phyloP scores from a whole-genome alignment of 2,888 invertebrate species.

The Thymelicus lineola region DNA sequence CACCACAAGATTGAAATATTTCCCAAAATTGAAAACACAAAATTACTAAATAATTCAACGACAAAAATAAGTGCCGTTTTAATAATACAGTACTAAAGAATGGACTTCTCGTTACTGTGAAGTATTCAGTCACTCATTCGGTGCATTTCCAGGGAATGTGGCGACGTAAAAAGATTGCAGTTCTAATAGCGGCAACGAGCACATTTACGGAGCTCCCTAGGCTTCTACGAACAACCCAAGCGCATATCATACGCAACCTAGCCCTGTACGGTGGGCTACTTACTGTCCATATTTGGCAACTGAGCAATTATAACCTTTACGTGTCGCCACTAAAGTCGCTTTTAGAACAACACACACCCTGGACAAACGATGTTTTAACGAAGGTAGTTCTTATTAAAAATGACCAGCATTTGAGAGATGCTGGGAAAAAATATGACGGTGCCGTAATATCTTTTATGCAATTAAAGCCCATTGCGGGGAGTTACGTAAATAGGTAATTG shows the following conservation, averaged over 20 bases:
- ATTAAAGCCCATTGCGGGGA: constrained; percentile 38
- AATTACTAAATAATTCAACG: background rate
- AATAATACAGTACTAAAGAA: constrained; percentile 10
- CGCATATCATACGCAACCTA: constrained; percentile 43
- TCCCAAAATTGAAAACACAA: background rate
- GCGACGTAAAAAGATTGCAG: constrained; percentile 50
- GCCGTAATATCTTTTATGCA: constrained; percentile 42
- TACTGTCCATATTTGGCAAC: constrained; percentile 16
- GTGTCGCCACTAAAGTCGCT: background rate
- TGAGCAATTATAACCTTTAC: background rate
- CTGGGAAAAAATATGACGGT: constrained; percentile 41
- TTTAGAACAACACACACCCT: background rate
- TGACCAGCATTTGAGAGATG: constrained; percentile 45
- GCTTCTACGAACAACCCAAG: constrained; percentile 46
- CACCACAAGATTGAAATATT: background rate
- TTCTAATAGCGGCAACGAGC: constrained; percentile 48
- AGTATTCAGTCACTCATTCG: constrained; percentile 34
- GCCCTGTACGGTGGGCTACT: constrained; percentile 26
- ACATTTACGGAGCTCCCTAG: constrained; percentile 52
- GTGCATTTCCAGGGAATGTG: constrained; percentile 48
- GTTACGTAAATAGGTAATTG: constrained; percentile 38
- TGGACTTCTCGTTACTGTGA: constrained; percentile 28
- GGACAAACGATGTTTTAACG: constrained; percentile 1
- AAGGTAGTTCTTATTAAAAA: constrained; percentile 27
- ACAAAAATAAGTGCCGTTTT: constrained; percentile 7